Base-by-base conservation (phyloP, 2,888 invertebrate species). In the Dolichomitus sp. region DNA sequence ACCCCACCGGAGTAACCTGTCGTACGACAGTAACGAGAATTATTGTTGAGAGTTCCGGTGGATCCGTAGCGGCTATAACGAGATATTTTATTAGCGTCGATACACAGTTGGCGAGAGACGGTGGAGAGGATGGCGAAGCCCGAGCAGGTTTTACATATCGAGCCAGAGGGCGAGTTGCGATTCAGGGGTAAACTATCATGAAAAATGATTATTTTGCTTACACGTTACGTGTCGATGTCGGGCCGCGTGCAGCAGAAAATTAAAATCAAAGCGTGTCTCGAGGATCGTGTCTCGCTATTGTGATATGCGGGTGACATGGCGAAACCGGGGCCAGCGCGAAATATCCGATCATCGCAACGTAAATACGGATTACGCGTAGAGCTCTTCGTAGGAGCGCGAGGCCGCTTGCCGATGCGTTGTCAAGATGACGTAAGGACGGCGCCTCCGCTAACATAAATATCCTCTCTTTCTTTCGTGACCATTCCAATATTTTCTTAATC, bases 81-180 rank as follows among this genome's bases (percentile, higher is more conserved):
- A 68, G 65, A 77, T 54, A 74, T 61, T 48, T 73, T 72, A 54
- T 73, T 59, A 78, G 80, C 75, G 79, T 80, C 80, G 74, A 63
- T 73, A 69, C 37, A 54, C 66, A 50, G 68, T 63, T 27, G 45
- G 42, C 40, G 19, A 40, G 42, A 74, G 33, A 69, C 73, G 76
- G 81, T 42, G 70, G 91, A 95, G 91, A 95, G 93, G 94, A 95
- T 95, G 96, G 95, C 95, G 92, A 96, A 96, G 93, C 96, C 96
- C 91, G 97, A 97, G 94, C 97, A 97, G 94, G 96, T 97, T 94
- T 95, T 98, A 94, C 95, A 95, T 94, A 97, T 98, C 96, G 97
- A 98, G 93, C 98, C 98, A 90, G 96, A 97, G 94, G 96, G 96
- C 94, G 98, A 98, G 95, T 96, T 98, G 91, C 97, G 96, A 95